These are phyloP conservation scores for Bolinopsis microptera DNA, from an alignment of 37 sponge, comb jelly and placozoan genomes.

Conservation along the genomic window DNA sequence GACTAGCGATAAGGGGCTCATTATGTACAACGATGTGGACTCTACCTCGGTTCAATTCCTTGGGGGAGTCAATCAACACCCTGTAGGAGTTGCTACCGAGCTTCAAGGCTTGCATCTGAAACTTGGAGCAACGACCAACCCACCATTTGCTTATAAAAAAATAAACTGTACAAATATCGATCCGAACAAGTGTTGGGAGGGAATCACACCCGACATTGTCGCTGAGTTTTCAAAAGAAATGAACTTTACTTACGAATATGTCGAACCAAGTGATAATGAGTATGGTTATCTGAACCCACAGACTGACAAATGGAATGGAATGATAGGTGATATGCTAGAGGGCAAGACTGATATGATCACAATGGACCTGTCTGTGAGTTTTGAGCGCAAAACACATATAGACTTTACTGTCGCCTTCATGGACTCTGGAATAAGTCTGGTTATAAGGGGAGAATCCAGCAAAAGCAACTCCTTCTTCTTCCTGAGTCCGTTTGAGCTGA, in stretches of 20 bases:
- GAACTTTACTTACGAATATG: not conserved
- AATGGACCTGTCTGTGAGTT: conserved; percentile 40
- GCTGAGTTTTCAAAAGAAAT: not conserved
- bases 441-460: not conserved
- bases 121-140: not conserved
- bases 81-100: not conserved
- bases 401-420: conserved; percentile 61
- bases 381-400: not conserved
- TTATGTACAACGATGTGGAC: not conserved
- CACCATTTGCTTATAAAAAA: not conserved
- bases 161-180: not conserved
- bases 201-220: not conserved
- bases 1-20: not conserved
- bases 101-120: not conserved
- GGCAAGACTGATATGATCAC: conserved; percentile 22
- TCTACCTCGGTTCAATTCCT: not conserved
- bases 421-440: conserved; percentile 6
- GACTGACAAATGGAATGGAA: not conserved
- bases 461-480: conserved; percentile 21
- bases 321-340: not conserved
- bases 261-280: not conserved
- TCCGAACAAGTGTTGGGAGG: not conserved
- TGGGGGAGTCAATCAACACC: not conserved
- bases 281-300: not conserved
- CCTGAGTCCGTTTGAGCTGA: not conserved